Percentiles rank a stretch among this genome's conserved stretches.
phyloP scores from a whole-genome alignment of 2,113 vertebrate genomes.

The Antennarius striatus region DNA sequence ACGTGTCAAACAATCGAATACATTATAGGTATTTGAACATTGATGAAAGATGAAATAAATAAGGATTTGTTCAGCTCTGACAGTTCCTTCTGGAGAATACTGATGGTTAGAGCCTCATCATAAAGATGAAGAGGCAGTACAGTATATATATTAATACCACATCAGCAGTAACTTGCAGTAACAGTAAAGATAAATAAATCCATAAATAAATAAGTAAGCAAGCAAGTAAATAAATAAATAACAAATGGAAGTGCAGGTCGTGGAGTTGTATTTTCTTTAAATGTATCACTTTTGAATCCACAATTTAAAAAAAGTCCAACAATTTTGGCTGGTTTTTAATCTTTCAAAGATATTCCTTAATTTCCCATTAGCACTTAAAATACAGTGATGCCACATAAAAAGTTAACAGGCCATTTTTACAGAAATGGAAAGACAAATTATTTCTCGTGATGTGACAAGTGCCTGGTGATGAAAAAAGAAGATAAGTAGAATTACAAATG shows the following conservation, averaged over 20 bases:
- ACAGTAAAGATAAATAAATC: no score
- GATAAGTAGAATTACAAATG: conserved; percentile 39
- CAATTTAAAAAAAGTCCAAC: no score
- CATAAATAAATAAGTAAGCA: no score
- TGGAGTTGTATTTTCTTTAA: background rate
- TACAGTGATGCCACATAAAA: conserved; percentile 17
- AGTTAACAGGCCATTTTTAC: conserved; percentile 14
- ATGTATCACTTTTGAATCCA: background rate
- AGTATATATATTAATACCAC: no score
- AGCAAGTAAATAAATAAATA: no score
- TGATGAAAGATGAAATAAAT: background rate
- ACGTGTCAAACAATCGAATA: background rate
- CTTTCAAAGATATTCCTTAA: background rate
- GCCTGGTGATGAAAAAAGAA: conserved; percentile 6
- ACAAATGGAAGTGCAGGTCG: no score
- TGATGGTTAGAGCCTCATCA: no score
- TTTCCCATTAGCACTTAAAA: background rate
- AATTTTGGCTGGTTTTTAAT: background rate
- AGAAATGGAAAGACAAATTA: conserved; percentile 20
- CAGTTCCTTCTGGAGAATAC: no score
- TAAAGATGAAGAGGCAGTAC: no score
- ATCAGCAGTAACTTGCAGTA: no score
- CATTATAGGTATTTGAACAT: background rate
- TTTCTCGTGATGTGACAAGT: conserved; percentile 33
- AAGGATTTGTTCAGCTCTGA: background rate